Evolutionary conservation across 1,140 invertebrate species (phyloP), one percentile per base, ranked within the genome.

Genomic region (Pseudomyrmex concolor): DNA sequence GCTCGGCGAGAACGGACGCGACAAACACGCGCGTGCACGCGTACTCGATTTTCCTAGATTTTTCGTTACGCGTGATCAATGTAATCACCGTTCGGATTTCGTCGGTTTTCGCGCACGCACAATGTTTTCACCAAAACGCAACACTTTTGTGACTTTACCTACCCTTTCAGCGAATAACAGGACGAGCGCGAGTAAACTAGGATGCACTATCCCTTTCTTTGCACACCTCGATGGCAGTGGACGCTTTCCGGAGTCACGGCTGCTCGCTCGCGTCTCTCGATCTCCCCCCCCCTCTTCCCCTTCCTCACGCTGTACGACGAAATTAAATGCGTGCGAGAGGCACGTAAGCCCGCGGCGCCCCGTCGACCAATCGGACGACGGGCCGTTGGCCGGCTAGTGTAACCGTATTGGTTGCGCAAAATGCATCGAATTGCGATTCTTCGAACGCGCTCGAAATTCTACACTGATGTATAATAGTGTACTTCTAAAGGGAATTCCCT

Each of bases 221-320:
- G 85, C 89, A 90, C 92, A 91, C 92, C 89, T 85, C 86, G 91
- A 91, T 92, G 92, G 90, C 92, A 92, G 92, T 92, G 89, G 90
- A 90, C 89, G 92, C 89, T 90, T 89, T 87, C 85, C 88, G 80
- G 51, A 89, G 84, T 86, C 84, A 89, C 89, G 71, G 64, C 82
- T 91, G 50, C 87, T 89, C 85, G 85, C 86, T 84, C 88, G 72
- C 81, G 76, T 76, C 76, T 68, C 74, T 45, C 19, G 45, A 54
- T 25, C 9, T 34, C 34, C 43, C 63, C 43, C 48, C 59, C 2
- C 17, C 66, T n/a, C n/a, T n/a, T n/a, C 5, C 25, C 54, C 59
- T 17, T 10, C 48, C n/a, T 50, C 25, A 4, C 55, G 62, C 85
- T 86, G 84, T 34, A 34, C 34, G 34, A 7, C 34, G 83, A 89